These are phyloP conservation scores for Vidua macroura DNA, from an alignment of 2,113 vertebrate genomes.

Conservation along the genomic window DNA sequence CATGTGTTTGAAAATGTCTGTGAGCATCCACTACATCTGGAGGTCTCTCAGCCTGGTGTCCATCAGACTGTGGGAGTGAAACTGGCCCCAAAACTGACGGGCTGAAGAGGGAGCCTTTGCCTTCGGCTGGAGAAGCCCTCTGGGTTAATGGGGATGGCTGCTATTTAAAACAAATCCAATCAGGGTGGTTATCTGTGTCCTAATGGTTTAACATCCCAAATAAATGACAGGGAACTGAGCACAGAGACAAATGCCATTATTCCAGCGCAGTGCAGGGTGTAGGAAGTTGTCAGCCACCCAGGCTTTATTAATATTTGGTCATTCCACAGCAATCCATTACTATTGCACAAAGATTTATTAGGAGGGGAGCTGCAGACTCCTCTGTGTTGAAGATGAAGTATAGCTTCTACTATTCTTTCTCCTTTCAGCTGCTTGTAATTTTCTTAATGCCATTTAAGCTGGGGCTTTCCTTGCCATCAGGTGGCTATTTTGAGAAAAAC, in stretches of 20 bases:
- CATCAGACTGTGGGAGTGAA: neutral
- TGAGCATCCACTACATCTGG: neutral
- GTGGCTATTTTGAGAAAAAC: constrained; percentile 24
- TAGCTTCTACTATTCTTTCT: neutral
- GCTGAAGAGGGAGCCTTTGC: neutral
- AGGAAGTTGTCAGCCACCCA: constrained; percentile 49
- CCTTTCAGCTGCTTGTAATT: constrained; percentile 24
- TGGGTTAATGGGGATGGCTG: neutral
- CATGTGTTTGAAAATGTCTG: neutral
- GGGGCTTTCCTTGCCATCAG: neutral
- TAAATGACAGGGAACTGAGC: neutral
- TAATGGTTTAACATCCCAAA: neutral
- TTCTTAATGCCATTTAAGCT: neutral
- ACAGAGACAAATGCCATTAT: neutral
- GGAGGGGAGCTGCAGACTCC: constrained; percentile 9
- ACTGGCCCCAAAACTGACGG: neutral
- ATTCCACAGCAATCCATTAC: constrained; percentile 31
- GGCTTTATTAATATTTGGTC: constrained; percentile 55
- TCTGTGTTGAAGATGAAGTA: constrained; percentile 37
- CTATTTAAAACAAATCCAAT: neutral
- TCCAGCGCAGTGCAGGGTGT: neutral
- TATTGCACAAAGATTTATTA: constrained; percentile 37
- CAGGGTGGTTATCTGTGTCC: neutral
- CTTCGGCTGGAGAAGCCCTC: neutral
- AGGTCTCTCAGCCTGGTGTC: neutral